A percentile compares a stretch with the other conserved stretches of the same genome.
phyloP scores from a whole-genome alignment of 35 echinoderm and acorn worm genomes.

The Hemicentrotus pulcherrimus region DNA sequence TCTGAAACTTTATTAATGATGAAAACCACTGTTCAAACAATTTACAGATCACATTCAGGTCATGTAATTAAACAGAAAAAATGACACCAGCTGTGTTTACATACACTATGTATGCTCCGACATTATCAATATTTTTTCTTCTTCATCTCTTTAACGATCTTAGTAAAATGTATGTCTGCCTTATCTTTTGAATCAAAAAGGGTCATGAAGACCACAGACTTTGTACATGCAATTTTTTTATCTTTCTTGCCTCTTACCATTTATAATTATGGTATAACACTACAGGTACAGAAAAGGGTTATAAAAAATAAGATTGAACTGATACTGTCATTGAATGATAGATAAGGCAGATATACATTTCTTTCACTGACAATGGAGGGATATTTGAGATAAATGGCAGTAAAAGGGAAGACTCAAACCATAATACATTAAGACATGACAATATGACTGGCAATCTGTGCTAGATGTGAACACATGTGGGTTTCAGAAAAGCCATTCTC shows the following conservation, averaged over 20 bases:
- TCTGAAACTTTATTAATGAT: background rate
- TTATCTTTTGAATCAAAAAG: background rate
- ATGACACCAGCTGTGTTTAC: background rate
- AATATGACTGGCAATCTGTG: no score
- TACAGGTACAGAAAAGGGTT: background rate
- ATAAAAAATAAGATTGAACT: background rate
- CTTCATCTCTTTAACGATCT: background rate
- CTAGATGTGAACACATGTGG: no score
- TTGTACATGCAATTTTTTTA: background rate
- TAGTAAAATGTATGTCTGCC: background rate
- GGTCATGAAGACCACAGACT: background rate
- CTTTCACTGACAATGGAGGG: background rate
- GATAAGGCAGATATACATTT: no score
- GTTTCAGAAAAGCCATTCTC: no score
- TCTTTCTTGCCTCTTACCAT: background rate
- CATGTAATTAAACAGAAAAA: background rate
- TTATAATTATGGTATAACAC: background rate
- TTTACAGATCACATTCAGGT: slow-evolving; percentile 3
- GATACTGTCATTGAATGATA: background rate
- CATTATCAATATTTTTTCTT: background rate
- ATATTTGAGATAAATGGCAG: no score
- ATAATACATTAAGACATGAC: no score
- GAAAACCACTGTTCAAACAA: background rate
- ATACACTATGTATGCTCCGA: background rate
- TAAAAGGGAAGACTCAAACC: no score